Evolutionary conservation across 2,888 invertebrate species (phyloP), one percentile per base, ranked within the genome.

Genomic region (Patella ulyssiponensis): DNA sequence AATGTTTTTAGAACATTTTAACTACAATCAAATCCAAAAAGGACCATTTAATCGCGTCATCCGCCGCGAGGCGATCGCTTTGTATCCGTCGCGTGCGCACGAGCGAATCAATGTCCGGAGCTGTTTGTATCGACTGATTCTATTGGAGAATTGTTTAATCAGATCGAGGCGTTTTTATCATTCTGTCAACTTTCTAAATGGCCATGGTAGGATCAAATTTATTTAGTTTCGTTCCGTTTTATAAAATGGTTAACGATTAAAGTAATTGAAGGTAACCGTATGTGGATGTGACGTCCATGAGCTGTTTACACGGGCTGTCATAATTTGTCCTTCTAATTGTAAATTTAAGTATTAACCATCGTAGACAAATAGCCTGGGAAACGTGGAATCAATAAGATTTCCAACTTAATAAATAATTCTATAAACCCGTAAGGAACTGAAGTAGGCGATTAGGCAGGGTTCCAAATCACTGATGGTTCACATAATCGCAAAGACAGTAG

Each of bases 31-130:
- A 53, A 51, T 69, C 69, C 20, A 27, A 54, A 69, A 64, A 51
- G 70, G 20, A 69, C 73, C 73, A 69, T 76, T 76, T 76, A 73
- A 72, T 76, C 64, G 58, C 54, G 71, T 64, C 73, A 64, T 76
- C 76, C 76, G 69, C 72, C 76, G 72, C 72, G 7, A 73, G 76
- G 51, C 76, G 27, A 64, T 52, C 64, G 51, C 73, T 72, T 76
- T 76, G 73, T 76, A 44, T 64, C n/a, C 69, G 69, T 71, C 76
- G 76, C 51, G 64, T 52, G 54, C 71, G 72, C 72, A 73, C 73
- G 53, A 72, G 71, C 53, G 69, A 56, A 75, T 75, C 75, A 75
- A 75, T 75, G 75, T 70, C 69, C 75, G 53, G 54, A 23, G 64
- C 64, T 64, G 64, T 64, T 64, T 64, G 64, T 64, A 64, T 64